These are phyloP conservation scores for Corythoichthys haematopterus DNA, from an alignment of 2,113 vertebrate species.

Conservation along the genomic window DNA sequence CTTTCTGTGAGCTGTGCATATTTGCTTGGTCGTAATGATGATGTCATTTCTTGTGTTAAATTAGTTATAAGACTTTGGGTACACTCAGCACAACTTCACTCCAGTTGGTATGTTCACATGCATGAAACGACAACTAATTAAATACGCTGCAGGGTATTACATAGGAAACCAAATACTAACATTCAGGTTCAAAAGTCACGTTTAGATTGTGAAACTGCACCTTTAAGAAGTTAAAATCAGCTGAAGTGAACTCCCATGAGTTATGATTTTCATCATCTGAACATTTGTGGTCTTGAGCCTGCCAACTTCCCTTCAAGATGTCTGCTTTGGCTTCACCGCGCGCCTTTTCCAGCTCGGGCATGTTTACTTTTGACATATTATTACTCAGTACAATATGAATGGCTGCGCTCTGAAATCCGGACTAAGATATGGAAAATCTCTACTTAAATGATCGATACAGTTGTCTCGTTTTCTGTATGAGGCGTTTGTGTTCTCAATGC, in stretches of 20 bases:
- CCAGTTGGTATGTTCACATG: too few species aligned
- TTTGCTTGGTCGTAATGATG: too few species aligned
- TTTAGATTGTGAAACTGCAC: neutral
- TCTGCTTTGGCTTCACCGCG: conserved; percentile 31
- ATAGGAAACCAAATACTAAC: neutral
- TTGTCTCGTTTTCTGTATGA: too few species aligned
- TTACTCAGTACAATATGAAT: neutral
- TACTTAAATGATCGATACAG: neutral
- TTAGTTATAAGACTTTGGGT: too few species aligned
- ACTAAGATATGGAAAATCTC: neutral
- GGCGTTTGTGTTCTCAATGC: too few species aligned
- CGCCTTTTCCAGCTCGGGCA: conserved; percentile 30
- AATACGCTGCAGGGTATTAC: too few species aligned
- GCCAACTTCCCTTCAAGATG: conserved; percentile 54
- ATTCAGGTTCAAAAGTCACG: neutral
- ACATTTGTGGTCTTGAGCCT: conserved; percentile 31
- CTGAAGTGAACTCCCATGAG: conserved; percentile 26
- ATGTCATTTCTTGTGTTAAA: too few species aligned
- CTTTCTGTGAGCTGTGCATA: too few species aligned
- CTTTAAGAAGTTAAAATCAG: conserved; percentile 38
- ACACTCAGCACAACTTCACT: too few species aligned
- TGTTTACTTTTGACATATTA: conserved; percentile 10
- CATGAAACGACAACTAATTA: too few species aligned
- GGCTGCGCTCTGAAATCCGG: neutral
- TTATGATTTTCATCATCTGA: conserved; percentile 47